Base-by-base conservation (phyloP, 1,140 invertebrate genomes). In the Conus ventricosus region DNA sequence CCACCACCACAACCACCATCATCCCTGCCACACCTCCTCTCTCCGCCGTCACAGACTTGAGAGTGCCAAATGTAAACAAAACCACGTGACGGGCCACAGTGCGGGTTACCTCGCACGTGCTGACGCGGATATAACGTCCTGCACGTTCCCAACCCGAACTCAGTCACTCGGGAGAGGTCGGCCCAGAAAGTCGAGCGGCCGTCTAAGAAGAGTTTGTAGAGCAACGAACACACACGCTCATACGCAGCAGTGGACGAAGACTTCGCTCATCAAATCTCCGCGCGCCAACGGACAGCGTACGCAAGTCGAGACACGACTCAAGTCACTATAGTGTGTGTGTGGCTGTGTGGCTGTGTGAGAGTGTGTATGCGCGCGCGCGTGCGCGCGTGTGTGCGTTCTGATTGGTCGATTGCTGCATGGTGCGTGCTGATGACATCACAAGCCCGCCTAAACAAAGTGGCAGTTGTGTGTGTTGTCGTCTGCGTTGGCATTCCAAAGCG, bases 381-480 rank as follows among this genome's bases (percentile, higher is more conserved):
- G 57, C 15, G 57, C 15, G 57, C 57, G 4, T 60, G 57, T 71
- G 67, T 25, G 71, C 55, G 17, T 23, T 84, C 15, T 85, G 63
- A 88, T 88, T 88, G 88, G 88, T 17, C 71, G 82, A 27, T 63
- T 39, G 81, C 23, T 80, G 81, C 81, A 67, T 8, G 39, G 78
- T 57, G 20, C 67, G 67, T 71, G 67, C 67, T 55, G 82, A 84
- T 88, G 88, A 88, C 88, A 88, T 88, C 88, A 88, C 84, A 84
- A 54, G 57, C 76, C 83, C 20, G 67, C 67, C 88, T 71, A 88
- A 88, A 88, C 80, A 88, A 84, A 88, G 82, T 88, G 82, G 80
- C 78, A 55, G 83, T 39, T 55, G 78, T 39, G 39, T 39, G 39
- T 39, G 39, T 39, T 51, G 51, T 84, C 84, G n/a, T 88, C 27